A percentile compares a stretch with the other conserved stretches of the same genome.
Conservation (phyloP, 2,797 vertebrate species). For the Ficedula albicollis region DNA sequence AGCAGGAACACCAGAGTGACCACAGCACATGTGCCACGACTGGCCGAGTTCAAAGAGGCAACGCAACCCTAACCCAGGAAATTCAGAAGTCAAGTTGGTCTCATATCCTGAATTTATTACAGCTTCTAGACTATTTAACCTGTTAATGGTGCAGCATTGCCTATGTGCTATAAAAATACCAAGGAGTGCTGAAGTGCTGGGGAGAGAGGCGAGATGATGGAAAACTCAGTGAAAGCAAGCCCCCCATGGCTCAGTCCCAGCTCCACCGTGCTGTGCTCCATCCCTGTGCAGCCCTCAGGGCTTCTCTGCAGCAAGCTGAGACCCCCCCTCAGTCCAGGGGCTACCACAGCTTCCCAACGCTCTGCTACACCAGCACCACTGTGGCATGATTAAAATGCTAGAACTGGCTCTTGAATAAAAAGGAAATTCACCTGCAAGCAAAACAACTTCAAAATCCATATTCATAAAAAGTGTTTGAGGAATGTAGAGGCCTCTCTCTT, state of each 20-base stretch:
- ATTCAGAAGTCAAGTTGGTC: background rate
- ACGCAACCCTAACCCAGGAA: background rate
- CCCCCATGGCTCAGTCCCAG: background rate
- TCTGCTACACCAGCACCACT: background rate
- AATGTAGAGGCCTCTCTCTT: background rate
- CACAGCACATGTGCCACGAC: background rate
- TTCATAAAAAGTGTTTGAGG: slow-evolving; percentile 15
- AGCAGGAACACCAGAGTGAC: background rate
- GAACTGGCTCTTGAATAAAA: background rate
- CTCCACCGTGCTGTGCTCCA: background rate
- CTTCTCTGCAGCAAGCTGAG: background rate
- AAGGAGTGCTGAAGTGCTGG: background rate
- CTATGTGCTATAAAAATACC: background rate
- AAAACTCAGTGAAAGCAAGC: background rate
- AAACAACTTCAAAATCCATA: slow-evolving; percentile 42
- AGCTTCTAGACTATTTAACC: background rate
- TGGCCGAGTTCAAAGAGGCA: background rate
- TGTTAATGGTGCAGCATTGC: fast-evolving
- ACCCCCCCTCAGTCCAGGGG: background rate
- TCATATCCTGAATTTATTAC: background rate
- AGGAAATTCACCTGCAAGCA: slow-evolving; percentile 2
- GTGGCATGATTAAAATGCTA: background rate
- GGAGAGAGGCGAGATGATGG: background rate
- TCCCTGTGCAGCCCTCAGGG: background rate
- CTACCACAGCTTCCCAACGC: background rate